These are phyloP conservation scores for Coendou prehensilis DNA, from an alignment of 2,797 vertebrate species.

Conservation along the genomic window DNA sequence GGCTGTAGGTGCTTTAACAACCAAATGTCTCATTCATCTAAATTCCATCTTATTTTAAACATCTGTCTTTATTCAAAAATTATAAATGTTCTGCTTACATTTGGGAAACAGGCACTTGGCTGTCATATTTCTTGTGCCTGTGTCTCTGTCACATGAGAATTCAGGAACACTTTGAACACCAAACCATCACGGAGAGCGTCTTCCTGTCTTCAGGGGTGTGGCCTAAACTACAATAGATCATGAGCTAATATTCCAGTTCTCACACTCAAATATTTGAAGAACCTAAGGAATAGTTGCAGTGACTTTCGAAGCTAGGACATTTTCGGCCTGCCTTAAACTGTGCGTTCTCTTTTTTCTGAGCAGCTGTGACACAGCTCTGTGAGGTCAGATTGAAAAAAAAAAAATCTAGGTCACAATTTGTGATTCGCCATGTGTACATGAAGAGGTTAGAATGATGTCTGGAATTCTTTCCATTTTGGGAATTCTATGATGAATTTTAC, in stretches of 20 bases:
- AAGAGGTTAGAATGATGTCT: background rate
- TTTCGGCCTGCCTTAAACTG: background rate
- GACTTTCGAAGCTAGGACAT: conserved; percentile 66
- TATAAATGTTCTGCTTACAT: conserved; percentile 77
- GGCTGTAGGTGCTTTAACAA: background rate
- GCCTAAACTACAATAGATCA: conserved; percentile 61
- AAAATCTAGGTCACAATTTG: background rate
- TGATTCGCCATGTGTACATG: background rate
- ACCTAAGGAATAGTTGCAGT: conserved; percentile 69
- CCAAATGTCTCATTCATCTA: conserved; percentile 77
- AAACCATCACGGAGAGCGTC: background rate
- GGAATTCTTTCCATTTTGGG: conserved; percentile 2
- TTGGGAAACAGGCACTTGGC: conserved; percentile 67
- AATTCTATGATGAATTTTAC: background rate
- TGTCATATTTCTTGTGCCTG: conserved; percentile 56
- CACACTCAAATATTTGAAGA: conserved; percentile 31
- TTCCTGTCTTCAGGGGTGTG: background rate
- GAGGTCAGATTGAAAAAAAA: background rate
- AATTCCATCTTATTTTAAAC: conserved; percentile 83
- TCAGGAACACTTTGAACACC: conserved; percentile 13
- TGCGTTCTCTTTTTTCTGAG: background rate
- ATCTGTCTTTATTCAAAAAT: conserved; percentile 82
- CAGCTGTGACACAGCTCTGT: background rate
- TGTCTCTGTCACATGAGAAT: conserved; percentile 48
- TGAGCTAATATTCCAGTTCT: conserved; percentile 75